Conservation (phyloP, 2,888 invertebrate species). For the Athalia rosae region DNA sequence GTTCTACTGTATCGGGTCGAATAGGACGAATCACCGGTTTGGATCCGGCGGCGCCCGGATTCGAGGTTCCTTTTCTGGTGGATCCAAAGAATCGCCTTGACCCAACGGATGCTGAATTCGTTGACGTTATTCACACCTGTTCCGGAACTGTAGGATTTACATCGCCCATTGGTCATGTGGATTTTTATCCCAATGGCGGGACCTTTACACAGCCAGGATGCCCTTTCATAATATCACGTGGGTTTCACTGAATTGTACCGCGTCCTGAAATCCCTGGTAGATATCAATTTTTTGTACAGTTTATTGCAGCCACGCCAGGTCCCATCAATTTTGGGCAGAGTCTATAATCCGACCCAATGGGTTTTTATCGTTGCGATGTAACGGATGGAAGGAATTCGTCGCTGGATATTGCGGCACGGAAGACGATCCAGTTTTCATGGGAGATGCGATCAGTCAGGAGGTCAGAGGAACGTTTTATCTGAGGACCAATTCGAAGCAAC, state of each 20-base stretch:
- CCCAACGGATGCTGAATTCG: conserved; percentile 81
- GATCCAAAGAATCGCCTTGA: conserved; percentile 76
- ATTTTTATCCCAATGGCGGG: conserved; percentile 86
- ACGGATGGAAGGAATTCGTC: conserved; percentile 75
- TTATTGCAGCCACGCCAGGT: conserved; percentile 82
- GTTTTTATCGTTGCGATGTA: conserved; percentile 78
- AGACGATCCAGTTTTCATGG: conserved; percentile 75
- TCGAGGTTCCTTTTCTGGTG: conserved; percentile 72
- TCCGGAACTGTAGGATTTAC: conserved; percentile 80
- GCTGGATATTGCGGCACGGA: conserved; percentile 70
- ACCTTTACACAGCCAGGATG: conserved; percentile 82
- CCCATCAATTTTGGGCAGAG: conserved; percentile 79
- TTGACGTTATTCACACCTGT: conserved; percentile 84
- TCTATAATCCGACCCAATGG: conserved; percentile 77
- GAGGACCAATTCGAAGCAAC: conserved; percentile 76
- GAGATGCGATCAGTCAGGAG: conserved; percentile 71
- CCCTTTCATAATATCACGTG: conserved; percentile 70
- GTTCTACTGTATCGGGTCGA: conserved; percentile 59
- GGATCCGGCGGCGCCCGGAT: conserved; percentile 83
- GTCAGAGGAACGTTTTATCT: conserved; percentile 79
- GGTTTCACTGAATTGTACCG: conserved; percentile 39
- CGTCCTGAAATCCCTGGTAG: background rate
- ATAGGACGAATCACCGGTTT: conserved; percentile 74
- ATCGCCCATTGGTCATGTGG: conserved; percentile 80
- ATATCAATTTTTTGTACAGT: conserved; percentile 69